These are phyloP conservation scores for Alosa alosa DNA, from an alignment of 2,113 vertebrate species.

Conservation along the genomic window DNA sequence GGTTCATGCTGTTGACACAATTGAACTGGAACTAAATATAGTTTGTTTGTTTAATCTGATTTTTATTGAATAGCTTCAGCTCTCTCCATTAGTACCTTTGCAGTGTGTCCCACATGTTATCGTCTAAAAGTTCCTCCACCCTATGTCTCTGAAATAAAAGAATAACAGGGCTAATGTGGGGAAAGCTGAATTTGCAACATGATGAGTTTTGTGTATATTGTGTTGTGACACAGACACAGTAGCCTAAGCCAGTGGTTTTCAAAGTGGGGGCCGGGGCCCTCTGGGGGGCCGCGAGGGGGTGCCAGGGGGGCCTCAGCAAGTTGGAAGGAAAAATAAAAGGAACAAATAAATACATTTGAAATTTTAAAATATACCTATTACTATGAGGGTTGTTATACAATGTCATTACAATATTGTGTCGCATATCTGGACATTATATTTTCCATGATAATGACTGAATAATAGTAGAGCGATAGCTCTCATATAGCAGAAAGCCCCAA, in stretches of 20 bases:
- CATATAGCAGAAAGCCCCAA: no score
- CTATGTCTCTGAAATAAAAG: not conserved
- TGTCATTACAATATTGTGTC: no score
- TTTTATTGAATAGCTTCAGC: not conserved
- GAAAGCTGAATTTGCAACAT: not conserved
- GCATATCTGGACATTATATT: no score
- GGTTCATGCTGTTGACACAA: not conserved
- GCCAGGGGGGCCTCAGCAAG: no score
- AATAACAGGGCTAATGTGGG: not conserved
- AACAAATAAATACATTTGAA: no score
- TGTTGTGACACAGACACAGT: not conserved
- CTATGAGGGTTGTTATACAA: no score
- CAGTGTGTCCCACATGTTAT: not conserved
- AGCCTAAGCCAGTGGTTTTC: not conserved
- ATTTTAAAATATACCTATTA: no score
- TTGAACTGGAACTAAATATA: not conserved
- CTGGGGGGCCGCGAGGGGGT: no score
- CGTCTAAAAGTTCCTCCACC: constrained; percentile 10
- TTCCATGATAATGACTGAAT: no score
- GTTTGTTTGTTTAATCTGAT: not conserved
- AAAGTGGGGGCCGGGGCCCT: no score
- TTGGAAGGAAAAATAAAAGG: no score
- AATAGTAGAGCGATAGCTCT: no score
- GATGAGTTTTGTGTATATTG: not conserved
- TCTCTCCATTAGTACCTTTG: not conserved